Percentiles rank a stretch among this genome's conserved stretches.
These are phyloP conservation scores for Oryzias melastigma DNA, from an alignment of 2,113 vertebrate genomes.

Conservation along the genomic window DNA sequence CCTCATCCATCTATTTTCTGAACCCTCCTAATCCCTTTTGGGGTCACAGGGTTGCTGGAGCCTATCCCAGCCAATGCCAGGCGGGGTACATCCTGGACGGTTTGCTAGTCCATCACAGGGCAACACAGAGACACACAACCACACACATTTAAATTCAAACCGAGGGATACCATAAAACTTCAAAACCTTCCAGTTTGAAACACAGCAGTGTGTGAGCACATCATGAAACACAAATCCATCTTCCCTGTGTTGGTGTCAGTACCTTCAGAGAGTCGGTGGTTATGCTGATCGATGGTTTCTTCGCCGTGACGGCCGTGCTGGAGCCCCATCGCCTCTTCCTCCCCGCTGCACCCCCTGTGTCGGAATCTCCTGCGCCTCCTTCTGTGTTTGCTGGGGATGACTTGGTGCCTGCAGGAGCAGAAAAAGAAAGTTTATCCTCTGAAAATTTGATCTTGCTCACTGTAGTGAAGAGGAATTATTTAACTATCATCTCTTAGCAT, in stretches of 20 bases:
- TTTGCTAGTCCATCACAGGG: too few species aligned
- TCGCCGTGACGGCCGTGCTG: constrained; percentile 86
- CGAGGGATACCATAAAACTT: too few species aligned
- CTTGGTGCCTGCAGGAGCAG: constrained; percentile 63
- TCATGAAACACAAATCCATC: neutral
- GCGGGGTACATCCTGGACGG: too few species aligned
- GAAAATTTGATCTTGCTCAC: neutral
- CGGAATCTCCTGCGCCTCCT: constrained; percentile 61
- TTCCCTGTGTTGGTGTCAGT: constrained; percentile 13
- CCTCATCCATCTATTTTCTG: too few species aligned
- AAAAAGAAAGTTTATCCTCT: neutral
- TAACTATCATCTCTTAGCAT: constrained; percentile 10
- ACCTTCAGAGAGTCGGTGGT: constrained; percentile 93
- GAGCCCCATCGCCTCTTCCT: constrained; percentile 91
- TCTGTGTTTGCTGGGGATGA: constrained; percentile 60
- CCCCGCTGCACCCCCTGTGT: constrained; percentile 75
- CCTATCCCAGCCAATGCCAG: too few species aligned
- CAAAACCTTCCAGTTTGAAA: too few species aligned
- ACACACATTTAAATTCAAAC: too few species aligned
- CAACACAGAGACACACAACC: too few species aligned
- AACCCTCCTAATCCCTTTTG: too few species aligned
- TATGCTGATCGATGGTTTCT: constrained; percentile 92
- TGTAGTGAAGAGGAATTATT: neutral
- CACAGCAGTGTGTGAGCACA: neutral
- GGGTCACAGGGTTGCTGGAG: too few species aligned